Base-by-base conservation (phyloP, 1,140 invertebrate genomes). In the Battus philenor region DNA sequence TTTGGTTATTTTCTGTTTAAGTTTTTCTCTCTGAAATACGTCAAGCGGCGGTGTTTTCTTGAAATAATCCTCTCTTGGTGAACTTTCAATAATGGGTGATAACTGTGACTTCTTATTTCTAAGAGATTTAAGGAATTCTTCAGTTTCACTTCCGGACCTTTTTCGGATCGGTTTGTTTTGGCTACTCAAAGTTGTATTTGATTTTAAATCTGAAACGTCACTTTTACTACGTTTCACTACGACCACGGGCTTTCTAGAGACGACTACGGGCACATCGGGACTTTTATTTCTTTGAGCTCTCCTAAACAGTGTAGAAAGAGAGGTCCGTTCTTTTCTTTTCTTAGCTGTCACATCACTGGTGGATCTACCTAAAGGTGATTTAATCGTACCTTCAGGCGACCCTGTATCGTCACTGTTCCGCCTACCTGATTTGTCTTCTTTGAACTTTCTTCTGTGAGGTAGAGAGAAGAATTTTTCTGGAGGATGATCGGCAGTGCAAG, bases 71-170 rank as follows among this genome's bases (percentile, higher is more conserved):
- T 91, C 90, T 26, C 87, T 67, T 56, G 90, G 86, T 65, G 88
- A 75, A 82, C 89, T 71, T 80, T 94, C 92, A 36, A 93, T 93
- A 45, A 94, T 94, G 0, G 92, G 93, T 9, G 92, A 93, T n/a
- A 94, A 58, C 60, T 92, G 92, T 41, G 90, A 89, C 66, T 90
- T 91, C 46, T 87, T 87, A 44, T 85, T 86, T 56, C 80, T 67
- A 13, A 87, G 59, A 3, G 85, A 87, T 46, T 84, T 87, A n/a
- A 87, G 62, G 54, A 86, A 86, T 57, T 87, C 86, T 68, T 87
- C 85, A 22, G 83, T 84, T 61, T 86, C 85, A 54, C 85, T 87
- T 15, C 86, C 85, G 0, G 86, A 81, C 69, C 83, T 75, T 59
- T 86, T 87, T 11, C 79, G 67, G 44, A 79, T 75, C n/a, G 74